A percentile compares a stretch with the other conserved stretches of the same genome.
phyloP scores from a whole-genome alignment of 1,140 invertebrate genomes.

The Heliconius eleuchia region DNA sequence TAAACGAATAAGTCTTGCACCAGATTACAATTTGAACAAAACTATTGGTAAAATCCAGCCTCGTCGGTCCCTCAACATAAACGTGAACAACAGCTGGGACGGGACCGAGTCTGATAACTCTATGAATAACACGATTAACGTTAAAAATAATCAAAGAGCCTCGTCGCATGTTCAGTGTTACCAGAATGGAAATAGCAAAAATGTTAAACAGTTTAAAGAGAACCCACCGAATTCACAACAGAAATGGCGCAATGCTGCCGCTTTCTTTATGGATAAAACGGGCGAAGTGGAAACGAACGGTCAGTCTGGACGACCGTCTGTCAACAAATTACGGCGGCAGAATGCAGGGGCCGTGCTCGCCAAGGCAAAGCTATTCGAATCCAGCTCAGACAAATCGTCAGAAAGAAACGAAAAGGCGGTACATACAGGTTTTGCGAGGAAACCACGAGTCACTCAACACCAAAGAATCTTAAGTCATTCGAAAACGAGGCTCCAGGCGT shows the following conservation, averaged over 20 bases:
- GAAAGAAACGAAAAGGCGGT: constrained; percentile 59
- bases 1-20: constrained; percentile 62
- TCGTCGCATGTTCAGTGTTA: constrained; percentile 48
- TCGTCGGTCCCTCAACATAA: constrained; percentile 66
- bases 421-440: constrained; percentile 64
- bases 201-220: constrained; percentile 47
- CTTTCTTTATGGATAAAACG: constrained; percentile 75
- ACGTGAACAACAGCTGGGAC: constrained; percentile 56
- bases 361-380: constrained; percentile 84
- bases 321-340: constrained; percentile 83
- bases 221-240: constrained; percentile 55
- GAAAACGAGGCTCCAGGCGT: constrained; percentile 46
- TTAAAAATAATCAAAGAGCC: constrained; percentile 55
- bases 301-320: constrained; percentile 82
- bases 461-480: constrained; percentile 51
- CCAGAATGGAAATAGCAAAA: constrained; percentile 50
- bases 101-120: constrained; percentile 58
- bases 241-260: constrained; percentile 74
- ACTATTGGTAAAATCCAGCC: constrained; percentile 57
- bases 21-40: constrained; percentile 64
- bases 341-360: constrained; percentile 85
- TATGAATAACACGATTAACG: constrained; percentile 55
- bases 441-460: constrained; percentile 56
- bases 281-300: constrained; percentile 62
- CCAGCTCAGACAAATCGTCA: constrained; percentile 75